Percentiles rank a stretch among this genome's conserved stretches.
These are phyloP conservation scores for Verasper variegatus DNA, from an alignment of 2,113 vertebrate species.

Conservation along the genomic window DNA sequence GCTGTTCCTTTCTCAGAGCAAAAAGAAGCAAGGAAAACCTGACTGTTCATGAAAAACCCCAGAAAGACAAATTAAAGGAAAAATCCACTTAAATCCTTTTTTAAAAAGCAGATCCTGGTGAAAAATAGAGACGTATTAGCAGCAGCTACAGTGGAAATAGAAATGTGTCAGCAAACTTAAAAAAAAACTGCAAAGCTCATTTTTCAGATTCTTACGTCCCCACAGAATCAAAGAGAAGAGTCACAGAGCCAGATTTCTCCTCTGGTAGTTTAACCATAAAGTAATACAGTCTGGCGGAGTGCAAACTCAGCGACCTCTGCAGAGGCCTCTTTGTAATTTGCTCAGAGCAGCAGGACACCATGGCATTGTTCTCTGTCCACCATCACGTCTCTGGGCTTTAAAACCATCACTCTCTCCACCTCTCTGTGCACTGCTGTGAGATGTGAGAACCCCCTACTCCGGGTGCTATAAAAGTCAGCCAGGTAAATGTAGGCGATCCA, in stretches of 20 bases:
- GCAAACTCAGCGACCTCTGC: not conserved
- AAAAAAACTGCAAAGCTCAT: not conserved
- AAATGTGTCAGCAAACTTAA: not conserved
- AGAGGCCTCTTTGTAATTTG: not conserved
- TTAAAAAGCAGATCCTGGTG: not conserved
- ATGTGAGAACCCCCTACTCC: not conserved
- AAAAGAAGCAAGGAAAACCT: not conserved
- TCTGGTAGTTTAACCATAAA: not conserved
- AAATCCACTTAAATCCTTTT: not conserved
- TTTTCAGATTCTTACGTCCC: not conserved
- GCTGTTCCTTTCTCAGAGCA: not conserved
- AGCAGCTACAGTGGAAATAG: constrained; percentile 1
- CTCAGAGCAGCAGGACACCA: not conserved
- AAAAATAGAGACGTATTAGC: not conserved
- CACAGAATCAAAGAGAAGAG: not conserved
- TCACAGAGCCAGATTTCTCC: not conserved
- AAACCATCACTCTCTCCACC: not conserved
- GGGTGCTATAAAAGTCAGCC: not conserved
- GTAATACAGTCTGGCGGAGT: not conserved
- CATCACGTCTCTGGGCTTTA: not conserved
- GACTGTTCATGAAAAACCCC: not conserved
- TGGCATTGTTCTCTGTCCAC: constrained; percentile 5
- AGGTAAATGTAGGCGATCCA: not conserved
- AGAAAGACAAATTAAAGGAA: not conserved
- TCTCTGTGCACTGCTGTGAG: not conserved